phyloP scores from a whole-genome alignment of 2,888 invertebrate species.

The Bimastos eiseni region DNA sequence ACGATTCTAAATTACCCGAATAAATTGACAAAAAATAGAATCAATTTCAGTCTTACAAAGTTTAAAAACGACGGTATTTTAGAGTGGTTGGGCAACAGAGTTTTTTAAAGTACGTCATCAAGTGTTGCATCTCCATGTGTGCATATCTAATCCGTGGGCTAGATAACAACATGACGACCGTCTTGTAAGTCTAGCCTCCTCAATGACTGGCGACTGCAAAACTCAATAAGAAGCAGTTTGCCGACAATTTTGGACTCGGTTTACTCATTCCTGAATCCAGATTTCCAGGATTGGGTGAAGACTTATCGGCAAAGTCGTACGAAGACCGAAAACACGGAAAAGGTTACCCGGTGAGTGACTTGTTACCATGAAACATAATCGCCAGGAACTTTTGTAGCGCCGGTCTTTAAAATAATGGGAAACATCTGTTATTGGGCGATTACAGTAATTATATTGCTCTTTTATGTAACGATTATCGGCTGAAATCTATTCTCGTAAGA shows the following conservation, averaged over 20 bases:
- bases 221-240: neutral
- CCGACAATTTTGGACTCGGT: neutral
- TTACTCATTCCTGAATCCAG: neutral
- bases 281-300: neutral
- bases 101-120: neutral
- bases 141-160: neutral
- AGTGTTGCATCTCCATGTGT: neutral
- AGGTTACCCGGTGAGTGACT: neutral
- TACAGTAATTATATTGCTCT: neutral
- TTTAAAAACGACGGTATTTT: neutral
- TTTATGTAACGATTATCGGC: neutral
- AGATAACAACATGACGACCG: constrained; percentile 23
- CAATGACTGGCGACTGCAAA: neutral
- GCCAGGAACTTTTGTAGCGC: neutral
- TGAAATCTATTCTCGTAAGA: neutral
- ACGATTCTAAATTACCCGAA: neutral
- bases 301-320: neutral
- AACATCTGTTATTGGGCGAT: neutral
- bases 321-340: neutral
- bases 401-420: neutral
- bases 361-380: neutral
- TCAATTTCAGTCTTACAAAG: neutral
- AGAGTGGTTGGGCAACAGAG: no score
- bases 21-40: neutral
- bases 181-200: neutral